These are phyloP conservation scores for Andrena trimmerana DNA, from an alignment of 2,888 invertebrate species.

Conservation along the genomic window DNA sequence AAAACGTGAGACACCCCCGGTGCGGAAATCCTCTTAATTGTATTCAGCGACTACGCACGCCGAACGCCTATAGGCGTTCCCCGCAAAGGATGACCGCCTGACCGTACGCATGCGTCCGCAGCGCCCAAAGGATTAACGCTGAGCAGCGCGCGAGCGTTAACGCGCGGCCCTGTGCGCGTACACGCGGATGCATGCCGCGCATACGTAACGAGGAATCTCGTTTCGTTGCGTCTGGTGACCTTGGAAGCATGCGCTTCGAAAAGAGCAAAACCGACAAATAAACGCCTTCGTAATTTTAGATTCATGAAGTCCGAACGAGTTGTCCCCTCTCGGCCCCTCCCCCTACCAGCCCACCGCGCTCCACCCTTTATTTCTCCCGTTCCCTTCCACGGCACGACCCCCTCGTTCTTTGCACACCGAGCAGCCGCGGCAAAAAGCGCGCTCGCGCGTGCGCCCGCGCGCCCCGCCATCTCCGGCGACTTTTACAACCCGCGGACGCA, in stretches of 20 bases:
- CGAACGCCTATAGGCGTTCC: not conserved
- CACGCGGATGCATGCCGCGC: constrained; percentile 48
- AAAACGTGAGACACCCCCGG: not conserved
- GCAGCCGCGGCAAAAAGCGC: not conserved
- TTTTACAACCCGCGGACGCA: constrained; percentile 6
- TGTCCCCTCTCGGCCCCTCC: constrained; percentile 1
- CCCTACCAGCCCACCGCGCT: not conserved
- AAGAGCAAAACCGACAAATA: constrained; percentile 63
- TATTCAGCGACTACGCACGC: not conserved
- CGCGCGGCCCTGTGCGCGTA: constrained; percentile 27
- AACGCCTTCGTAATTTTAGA: constrained; percentile 64
- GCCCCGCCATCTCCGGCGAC: not conserved
- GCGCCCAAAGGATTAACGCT: not conserved
- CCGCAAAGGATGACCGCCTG: not conserved
- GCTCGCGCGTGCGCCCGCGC: not conserved
- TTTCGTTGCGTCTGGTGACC: constrained; percentile 65
- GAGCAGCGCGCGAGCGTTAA: constrained; percentile 26
- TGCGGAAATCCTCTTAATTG: not conserved
- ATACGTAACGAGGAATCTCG: constrained; percentile 66
- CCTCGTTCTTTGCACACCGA: not conserved
- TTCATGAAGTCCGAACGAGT: constrained; percentile 51
- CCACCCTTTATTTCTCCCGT: not conserved
- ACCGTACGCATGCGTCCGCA: not conserved
- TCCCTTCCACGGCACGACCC: not conserved
- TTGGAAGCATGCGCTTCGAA: constrained; percentile 50